phyloP scores from a whole-genome alignment of 2,888 invertebrate genomes.

The Boloria selene region DNA sequence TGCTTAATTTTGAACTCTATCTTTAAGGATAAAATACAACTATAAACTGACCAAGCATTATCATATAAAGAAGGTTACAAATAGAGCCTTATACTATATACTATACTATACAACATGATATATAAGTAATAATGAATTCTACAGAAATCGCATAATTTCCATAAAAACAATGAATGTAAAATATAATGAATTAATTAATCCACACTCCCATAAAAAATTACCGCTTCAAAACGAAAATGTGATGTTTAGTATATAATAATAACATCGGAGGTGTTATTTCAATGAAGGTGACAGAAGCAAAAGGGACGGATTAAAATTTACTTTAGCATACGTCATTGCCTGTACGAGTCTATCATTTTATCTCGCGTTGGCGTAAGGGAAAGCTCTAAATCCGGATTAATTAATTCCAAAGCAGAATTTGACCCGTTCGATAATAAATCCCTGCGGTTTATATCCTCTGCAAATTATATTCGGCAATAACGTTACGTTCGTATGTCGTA shows the following conservation, averaged over 20 bases:
- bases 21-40: too few relatives aligned
- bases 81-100: too few relatives aligned
- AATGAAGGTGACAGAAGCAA: conserved; percentile 15
- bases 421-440: conserved; percentile 55
- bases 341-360: conserved; percentile 51
- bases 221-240: too few relatives aligned
- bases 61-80: too few relatives aligned
- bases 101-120: too few relatives aligned
- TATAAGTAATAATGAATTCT: too few relatives aligned
- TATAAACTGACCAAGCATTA: too few relatives aligned
- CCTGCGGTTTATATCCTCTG: conserved; percentile 46
- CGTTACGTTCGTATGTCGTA: conserved; percentile 38
- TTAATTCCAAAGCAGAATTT: conserved; percentile 63
- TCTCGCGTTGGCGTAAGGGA: conserved; percentile 60
- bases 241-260: conserved; percentile 19
- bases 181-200: too few relatives aligned
- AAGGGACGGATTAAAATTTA: conserved; percentile 27
- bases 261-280: conserved; percentile 24
- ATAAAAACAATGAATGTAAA: too few relatives aligned
- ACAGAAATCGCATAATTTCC: too few relatives aligned
- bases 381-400: conserved; percentile 62
- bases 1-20: too few relatives aligned
- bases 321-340: conserved; percentile 19
- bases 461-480: conserved; percentile 50
- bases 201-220: too few relatives aligned